A percentile compares a stretch with the other conserved stretches of the same genome.
These are phyloP conservation scores for Melanerpes formicivorus DNA, from an alignment of 2,113 vertebrate genomes.

Conservation along the genomic window DNA sequence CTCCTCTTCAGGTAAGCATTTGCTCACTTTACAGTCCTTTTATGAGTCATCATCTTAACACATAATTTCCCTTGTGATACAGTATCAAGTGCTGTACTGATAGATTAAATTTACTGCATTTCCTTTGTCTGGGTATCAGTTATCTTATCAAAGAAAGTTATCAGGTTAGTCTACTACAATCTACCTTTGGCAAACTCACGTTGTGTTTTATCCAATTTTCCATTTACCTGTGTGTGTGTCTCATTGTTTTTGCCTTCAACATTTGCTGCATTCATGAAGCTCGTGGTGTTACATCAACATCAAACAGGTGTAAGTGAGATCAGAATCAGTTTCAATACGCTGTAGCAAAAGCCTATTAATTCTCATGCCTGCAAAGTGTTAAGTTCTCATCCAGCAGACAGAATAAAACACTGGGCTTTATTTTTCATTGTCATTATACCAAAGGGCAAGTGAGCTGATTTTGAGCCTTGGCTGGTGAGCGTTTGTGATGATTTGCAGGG, in stretches of 20 bases:
- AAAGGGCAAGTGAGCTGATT: conserved; percentile 51
- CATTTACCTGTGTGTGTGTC: neutral
- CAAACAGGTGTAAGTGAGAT: conserved; percentile 48
- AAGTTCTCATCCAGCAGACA: neutral
- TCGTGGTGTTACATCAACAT: conserved; percentile 9
- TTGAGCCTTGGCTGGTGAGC: conserved; percentile 22
- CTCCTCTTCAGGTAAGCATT: neutral
- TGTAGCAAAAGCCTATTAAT: neutral
- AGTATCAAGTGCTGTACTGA: conserved; percentile 25
- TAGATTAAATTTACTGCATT: conserved; percentile 4
- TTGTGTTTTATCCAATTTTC: conserved; percentile 48
- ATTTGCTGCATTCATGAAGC: neutral
- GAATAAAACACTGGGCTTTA: neutral
- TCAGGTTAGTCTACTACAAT: neutral
- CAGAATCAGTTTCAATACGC: neutral
- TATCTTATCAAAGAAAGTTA: conserved; percentile 52
- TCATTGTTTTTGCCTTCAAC: neutral
- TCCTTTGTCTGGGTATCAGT: conserved; percentile 39
- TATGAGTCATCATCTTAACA: conserved; percentile 2
- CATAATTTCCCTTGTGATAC: conserved; percentile 22
- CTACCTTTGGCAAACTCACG: conserved; percentile 16
- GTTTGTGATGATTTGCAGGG: neutral
- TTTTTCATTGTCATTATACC: conserved; percentile 38
- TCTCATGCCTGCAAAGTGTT: neutral
- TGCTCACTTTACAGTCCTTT: neutral